Evolutionary conservation across 2,113 vertebrate genomes (phyloP).

Genomic region (Muscicapa adusta): DNA sequence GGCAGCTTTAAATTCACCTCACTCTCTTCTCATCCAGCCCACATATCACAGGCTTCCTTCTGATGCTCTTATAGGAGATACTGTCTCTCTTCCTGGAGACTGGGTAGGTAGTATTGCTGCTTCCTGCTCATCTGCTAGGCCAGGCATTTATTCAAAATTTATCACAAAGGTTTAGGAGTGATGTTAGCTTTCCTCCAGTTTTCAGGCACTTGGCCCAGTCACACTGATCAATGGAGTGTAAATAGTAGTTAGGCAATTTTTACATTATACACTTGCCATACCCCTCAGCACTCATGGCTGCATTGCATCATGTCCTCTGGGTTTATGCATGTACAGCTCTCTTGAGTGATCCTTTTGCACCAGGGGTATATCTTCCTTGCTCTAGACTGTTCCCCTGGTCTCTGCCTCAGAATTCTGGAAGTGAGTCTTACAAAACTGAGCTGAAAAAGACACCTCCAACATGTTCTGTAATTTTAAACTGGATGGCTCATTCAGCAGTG

Average conservation of each 20-base stretch:
- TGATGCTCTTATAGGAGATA: background rate
- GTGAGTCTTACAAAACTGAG: background rate
- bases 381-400: background rate
- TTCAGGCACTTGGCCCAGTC: background rate
- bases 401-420: background rate
- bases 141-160: background rate
- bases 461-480: background rate
- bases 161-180: background rate
- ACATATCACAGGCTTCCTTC: background rate
- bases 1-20: background rate
- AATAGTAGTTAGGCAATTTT: background rate
- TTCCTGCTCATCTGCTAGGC: background rate
- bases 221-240: background rate
- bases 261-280: background rate
- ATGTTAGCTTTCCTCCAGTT: background rate
- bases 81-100: background rate
- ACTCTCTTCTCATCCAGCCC: background rate
- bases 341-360: background rate
- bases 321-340: background rate
- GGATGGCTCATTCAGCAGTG: background rate
- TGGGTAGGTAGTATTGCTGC: background rate
- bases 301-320: background rate
- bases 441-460: background rate
- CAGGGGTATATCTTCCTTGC: background rate
- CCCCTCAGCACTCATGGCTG: accelerated